Base-by-base conservation (phyloP, 1,140 invertebrate genomes). In the Heterodera carotae region DNA sequence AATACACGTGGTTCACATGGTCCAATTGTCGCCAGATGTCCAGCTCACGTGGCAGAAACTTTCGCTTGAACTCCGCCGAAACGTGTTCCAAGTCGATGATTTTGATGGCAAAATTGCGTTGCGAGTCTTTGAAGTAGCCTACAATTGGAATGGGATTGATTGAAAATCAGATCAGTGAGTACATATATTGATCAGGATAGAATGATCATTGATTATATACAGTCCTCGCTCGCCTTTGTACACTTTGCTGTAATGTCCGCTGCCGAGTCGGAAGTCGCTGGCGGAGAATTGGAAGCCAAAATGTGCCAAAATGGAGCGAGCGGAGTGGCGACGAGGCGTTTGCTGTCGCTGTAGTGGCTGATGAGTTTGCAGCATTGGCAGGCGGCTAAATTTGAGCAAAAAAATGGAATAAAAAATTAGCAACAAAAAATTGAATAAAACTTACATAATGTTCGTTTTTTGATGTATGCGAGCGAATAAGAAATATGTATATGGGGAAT, bases 51-150 rank as follows among this genome's bases (percentile, higher is more conserved):
- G 91, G 91, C 69, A 91, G 85, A 87, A 91, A 92, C 82, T 90
- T 91, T 36, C 88, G 88, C 22, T 92, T 89, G 82, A 93, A 93
- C 81, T 93, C 92, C 78, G 91, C 91, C 1, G 92, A 91, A 0
- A 92, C 92, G 77, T 90, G 90, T 2, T 89, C 87, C 2, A 91
- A 91, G 84, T 93, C 92, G 69, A 93, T 92, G 0, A 93, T 90
- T 90, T 94, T 94, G 80, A 91, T 89, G 0, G 91, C 91, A 4
- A 90, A 87, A 76, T 80, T 70, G 56, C 72, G 72, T 62, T 64
- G 25, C 31, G 34, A 53, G 27, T 74, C 72, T n/a, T 36, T 74
- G 64, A 39, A 62, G 10, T 66, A 74, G 36, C 27, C 62, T 66
- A 22, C 6, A 66, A 34, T n/a, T n/a, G n/a, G n/a, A n/a, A n/a